A percentile compares a stretch with the other conserved stretches of the same genome.
These are phyloP conservation scores for Rafetus swinhoei DNA, from an alignment of 2,113 vertebrate genomes.

Conservation along the genomic window DNA sequence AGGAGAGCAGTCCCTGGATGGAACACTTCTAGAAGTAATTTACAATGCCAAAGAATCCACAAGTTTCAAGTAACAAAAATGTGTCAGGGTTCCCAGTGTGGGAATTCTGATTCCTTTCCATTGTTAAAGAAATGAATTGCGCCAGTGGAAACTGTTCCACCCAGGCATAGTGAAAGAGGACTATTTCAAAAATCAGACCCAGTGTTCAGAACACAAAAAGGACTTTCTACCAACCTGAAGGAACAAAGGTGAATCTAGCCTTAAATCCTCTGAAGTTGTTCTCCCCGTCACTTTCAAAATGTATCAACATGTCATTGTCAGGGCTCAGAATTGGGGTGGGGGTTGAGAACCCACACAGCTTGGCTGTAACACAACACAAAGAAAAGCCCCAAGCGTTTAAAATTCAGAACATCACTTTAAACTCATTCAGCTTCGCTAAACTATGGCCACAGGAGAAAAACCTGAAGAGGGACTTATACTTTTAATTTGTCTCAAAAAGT, in stretches of 20 bases:
- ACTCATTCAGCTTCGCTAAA: not conserved
- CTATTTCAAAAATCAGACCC: not conserved
- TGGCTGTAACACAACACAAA: not conserved
- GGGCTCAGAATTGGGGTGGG: not conserved
- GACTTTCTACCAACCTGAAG: not conserved
- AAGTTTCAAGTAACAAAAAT: not conserved
- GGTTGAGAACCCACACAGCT: constrained; percentile 11
- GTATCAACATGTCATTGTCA: not conserved
- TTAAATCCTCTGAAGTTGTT: constrained; percentile 36
- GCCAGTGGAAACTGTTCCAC: not conserved
- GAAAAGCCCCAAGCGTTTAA: not conserved
- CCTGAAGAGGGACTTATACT: not conserved
- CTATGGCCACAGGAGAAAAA: not conserved
- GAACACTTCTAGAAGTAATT: not conserved
- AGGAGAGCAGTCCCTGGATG: not conserved
- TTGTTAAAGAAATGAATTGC: not conserved
- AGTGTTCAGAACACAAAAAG: not conserved
- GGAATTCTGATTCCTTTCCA: not conserved
- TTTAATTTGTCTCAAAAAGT: not conserved
- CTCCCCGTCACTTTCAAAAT: constrained; percentile 28
- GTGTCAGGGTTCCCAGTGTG: not conserved
- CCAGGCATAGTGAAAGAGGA: not conserved
- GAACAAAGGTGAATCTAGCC: constrained; percentile 1
- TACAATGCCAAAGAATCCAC: not conserved
- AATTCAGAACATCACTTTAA: not conserved